Evolutionary conservation across 1,140 invertebrate genomes (phyloP), one percentile per base, ranked within the genome.

Genomic region (Sitobion miscanthi): DNA sequence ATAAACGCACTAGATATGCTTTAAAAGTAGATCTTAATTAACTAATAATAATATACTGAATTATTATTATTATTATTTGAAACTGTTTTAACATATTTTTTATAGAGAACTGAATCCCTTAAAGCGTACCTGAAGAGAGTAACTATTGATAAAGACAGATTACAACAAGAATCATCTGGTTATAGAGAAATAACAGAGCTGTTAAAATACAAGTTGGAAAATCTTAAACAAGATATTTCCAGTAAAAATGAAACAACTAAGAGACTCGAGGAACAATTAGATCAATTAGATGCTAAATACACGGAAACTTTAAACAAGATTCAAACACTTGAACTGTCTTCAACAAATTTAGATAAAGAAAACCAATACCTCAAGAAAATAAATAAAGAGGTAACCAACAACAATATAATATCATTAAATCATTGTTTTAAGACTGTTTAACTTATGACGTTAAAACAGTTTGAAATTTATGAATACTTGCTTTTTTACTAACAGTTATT

Each of bases 261-360:
- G 30, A 85, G 91, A 86, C 54, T 92, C 0, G 49, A 88, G 42
- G 86, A 93, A 82, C 91, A 94, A 77, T n/a, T 94, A 77, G n/a
- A 86, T 83, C 49, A 82, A 20, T 57, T 94, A 47, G 93, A 94
- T 86, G 88, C 45, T 62, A 94, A 94, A 82, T 94, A 94, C 49
- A 87, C 91, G 35, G 91, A 94, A 89, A 90, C 90, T 88, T 88
- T 94, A 42, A 54, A 94, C 47, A 92, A 5, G 42, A 94, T 93
- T n/a, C 57, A 93, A 93, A 57, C 91, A 21, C 87, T 93, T 62
- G 91, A 93, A 93, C 30, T 93, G 11, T 90, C 77, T 49, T 90
- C 86, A 20, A 86, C 30, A 49, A 93, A 93, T 94, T 93, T 94
- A 93, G 92, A 90, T 45, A 87, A 90, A 90, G 91, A 93, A 94